Base-by-base conservation (phyloP, 2,888 invertebrate genomes). In the Lasioglossum zephyrum region DNA sequence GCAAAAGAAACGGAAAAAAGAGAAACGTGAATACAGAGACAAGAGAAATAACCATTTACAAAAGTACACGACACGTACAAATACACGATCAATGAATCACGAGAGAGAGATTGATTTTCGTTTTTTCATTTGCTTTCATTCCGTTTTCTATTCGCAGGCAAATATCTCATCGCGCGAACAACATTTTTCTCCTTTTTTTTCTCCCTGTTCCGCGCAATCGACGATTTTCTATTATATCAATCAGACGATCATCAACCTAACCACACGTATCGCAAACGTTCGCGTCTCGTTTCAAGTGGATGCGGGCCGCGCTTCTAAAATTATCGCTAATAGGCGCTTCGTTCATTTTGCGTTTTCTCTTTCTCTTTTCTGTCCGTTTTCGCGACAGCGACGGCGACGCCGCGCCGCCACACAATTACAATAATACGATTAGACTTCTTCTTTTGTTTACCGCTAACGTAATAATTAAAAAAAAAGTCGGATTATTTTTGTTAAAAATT, bases 271-370 rank as follows among this genome's bases (percentile, higher is more conserved):
- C 63, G 63, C 63, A 63, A 63, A 63, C 63, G 63, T 18, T 63
- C 63, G 63, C 31, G 31, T 31, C 63, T 88, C 78, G 44, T 82
- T 89, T 88, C 90, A 90, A 88, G 88, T 90, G 89, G 86, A 89
- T 87, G 85, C 26, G 83, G 85, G 73, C 87, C 88, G 88, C 89
- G 89, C 88, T 74, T 91, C 89, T 93, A 89, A 91, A 90, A 90
- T 89, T 88, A 92, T 89, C 89, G 90, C 91, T 93, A 93, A 93
- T 92, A 92, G 93, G 93, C 93, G 93, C 91, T 91, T 91, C 80
- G 63, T 85, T 92, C 77, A 85, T 77, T 91, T 87, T 69, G 66
- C 22, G 66, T 9, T 70, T 70, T 39, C n/a, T 70, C 69, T 69
- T 36, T 36, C 31, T 36, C 39, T 39, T 70, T 41, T 39, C 70